Evolutionary conservation across 2,888 invertebrate genomes (phyloP).

Genomic region (Vanessa cardui): DNA sequence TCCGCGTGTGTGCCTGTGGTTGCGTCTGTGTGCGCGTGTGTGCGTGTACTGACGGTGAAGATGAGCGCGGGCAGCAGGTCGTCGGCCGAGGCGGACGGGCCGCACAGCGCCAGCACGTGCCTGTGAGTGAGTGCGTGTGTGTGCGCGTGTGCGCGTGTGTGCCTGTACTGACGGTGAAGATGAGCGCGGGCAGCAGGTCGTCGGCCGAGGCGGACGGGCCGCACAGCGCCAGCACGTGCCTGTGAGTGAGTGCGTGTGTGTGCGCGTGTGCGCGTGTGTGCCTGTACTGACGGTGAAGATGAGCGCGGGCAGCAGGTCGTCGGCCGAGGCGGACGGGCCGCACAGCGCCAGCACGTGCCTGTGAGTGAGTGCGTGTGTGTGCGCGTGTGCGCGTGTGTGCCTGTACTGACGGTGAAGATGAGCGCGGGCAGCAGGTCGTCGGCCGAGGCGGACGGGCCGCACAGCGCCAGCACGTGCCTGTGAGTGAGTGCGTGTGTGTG

Average conservation of each 20-base stretch:
- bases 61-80: constrained; percentile 99
- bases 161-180: constrained; percentile 87
- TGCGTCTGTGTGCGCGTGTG: constrained; percentile 78
- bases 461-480: constrained; percentile 93
- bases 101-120: constrained; percentile 83
- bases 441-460: constrained; percentile 93
- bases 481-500: constrained; percentile 92
- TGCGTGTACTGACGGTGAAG: constrained; percentile 85
- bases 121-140: constrained; percentile 64
- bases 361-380: constrained; percentile 91
- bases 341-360: constrained; percentile 94
- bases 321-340: constrained; percentile 93
- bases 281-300: constrained; percentile 89
- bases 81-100: constrained; percentile 95
- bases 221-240: constrained; percentile 82
- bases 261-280: constrained; percentile 50
- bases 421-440: constrained; percentile 99
- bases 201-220: constrained; percentile 95
- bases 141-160: background rate
- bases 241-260: constrained; percentile 91
- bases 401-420: constrained; percentile 89
- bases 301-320: constrained; percentile 98
- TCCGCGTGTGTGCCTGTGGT: no score
- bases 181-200: constrained; percentile 98
- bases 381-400: constrained; percentile 50